These are phyloP conservation scores for Mizuhopecten yessoensis DNA, from an alignment of 1,140 invertebrate genomes.

Conservation along the genomic window DNA sequence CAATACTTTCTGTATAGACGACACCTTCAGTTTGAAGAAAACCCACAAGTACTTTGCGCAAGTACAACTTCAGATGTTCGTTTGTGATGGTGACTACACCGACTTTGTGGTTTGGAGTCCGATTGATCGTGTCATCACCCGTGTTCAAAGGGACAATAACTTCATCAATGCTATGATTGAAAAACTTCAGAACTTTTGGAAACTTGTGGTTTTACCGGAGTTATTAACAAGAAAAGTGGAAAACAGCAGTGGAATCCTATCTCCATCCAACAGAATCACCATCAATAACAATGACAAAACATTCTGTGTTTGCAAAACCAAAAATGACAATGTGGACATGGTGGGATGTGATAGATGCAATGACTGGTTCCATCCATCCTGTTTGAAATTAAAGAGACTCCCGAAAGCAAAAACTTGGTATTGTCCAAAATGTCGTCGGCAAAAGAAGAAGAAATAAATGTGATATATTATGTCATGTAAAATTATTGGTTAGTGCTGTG, in stretches of 20 bases:
- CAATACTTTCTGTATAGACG: no score
- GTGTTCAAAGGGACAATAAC: not conserved
- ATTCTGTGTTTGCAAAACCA: conserved; percentile 37
- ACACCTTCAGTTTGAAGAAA: no score
- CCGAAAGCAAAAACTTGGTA: conserved; percentile 19
- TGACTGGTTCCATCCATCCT: not conserved
- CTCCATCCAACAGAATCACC: not conserved
- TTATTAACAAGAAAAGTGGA: conserved; percentile 40
- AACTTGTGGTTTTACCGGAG: conserved; percentile 2
- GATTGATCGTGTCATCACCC: not conserved
- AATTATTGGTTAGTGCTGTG: no score
- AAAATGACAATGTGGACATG: conserved; percentile 26
- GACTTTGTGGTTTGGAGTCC: conserved; percentile 42
- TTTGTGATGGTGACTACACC: not conserved
- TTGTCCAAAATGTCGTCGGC: not conserved
- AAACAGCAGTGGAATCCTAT: not conserved
- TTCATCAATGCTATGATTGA: not conserved
- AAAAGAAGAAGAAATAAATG: not conserved
- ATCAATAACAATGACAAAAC: not conserved
- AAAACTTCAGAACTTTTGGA: conserved; percentile 29
- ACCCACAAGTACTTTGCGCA: no score
- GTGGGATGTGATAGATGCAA: conserved; percentile 43
- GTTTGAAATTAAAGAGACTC: conserved; percentile 42
- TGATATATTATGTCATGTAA: no score
- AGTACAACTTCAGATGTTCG: no score